Evolutionary conservation across 2,888 invertebrate genomes (phyloP).

Genomic region (Leptarthrus brevirostris): DNA sequence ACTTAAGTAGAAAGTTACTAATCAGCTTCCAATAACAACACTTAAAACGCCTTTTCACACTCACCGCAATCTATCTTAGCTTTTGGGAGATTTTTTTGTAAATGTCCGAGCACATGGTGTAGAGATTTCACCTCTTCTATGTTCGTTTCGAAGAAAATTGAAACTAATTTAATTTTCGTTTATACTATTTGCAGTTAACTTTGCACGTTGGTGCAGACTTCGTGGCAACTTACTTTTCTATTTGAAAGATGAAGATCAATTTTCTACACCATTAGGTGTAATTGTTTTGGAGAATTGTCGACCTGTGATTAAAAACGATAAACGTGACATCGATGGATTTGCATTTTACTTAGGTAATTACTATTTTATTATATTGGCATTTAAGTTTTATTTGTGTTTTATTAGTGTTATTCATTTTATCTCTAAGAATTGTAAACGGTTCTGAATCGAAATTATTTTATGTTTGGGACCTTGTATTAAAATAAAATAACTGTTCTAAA

Average conservation of each 20-base stretch:
- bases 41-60: slow-evolving; percentile 28
- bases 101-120: slow-evolving; percentile 26
- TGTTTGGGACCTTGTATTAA: no score
- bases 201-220: slow-evolving; percentile 89
- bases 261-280: slow-evolving; percentile 88
- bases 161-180: no score
- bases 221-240: slow-evolving; percentile 94
- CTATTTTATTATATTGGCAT: neutral
- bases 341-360: slow-evolving; percentile 83
- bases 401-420: no score
- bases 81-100: slow-evolving; percentile 14
- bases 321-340: slow-evolving; percentile 76
- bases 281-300: slow-evolving; percentile 90
- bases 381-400: no score
- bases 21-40: slow-evolving; percentile 21
- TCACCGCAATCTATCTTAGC: slow-evolving; percentile 10
- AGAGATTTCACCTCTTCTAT: neutral
- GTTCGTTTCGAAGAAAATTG: slow-evolving; percentile 1
- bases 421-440: no score
- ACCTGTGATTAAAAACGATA: slow-evolving; percentile 73
- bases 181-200: slow-evolving; percentile 74
- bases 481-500: no score
- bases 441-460: no score
- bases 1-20: slow-evolving; percentile 14
- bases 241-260: slow-evolving; percentile 88